Percentiles rank a stretch among this genome's conserved stretches.
Evolutionary conservation across 1,140 invertebrate genomes (phyloP).

Genomic region (Drosophila bifasciata): DNA sequence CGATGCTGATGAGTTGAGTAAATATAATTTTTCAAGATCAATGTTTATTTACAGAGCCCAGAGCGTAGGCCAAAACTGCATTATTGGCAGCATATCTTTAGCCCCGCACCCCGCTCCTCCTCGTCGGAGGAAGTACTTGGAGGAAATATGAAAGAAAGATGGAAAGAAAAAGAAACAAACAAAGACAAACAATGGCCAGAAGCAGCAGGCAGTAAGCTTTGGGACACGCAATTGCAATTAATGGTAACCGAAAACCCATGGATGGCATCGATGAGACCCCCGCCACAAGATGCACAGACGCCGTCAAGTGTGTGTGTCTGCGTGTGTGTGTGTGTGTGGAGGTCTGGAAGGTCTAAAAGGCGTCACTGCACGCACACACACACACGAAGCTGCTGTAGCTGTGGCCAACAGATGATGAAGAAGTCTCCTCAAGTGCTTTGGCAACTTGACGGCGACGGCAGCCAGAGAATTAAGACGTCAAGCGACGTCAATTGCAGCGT

Average conservation of each 20-base stretch:
- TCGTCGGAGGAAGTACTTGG: no score
- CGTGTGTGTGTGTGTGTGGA: conserved; percentile 26
- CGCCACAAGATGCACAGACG: conserved; percentile 38
- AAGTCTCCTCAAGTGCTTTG: conserved; percentile 66
- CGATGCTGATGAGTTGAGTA: conserved; percentile 74
- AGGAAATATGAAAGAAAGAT: conserved; percentile 5
- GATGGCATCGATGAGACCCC: conserved; percentile 23
- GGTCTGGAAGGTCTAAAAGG: conserved; percentile 9
- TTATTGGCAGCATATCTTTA: conserved; percentile 66
- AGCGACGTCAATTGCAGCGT: conserved; percentile 67
- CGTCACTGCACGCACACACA: conserved; percentile 52
- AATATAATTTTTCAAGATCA: conserved; percentile 82
- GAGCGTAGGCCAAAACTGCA: conserved; percentile 71
- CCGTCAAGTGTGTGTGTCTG: conserved; percentile 57
- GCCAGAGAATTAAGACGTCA: conserved; percentile 75
- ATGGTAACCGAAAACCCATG: conserved; percentile 79
- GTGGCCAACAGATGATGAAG: conserved; percentile 28
- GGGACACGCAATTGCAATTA: conserved; percentile 81
- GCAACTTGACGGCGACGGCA: conserved; percentile 55
- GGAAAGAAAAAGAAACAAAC: conserved; percentile 12
- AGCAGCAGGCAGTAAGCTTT: conserved; percentile 40
- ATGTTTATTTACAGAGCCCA: conserved; percentile 74
- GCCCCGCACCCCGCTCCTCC: background rate
- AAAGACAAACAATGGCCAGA: conserved; percentile 64
- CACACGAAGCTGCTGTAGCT: conserved; percentile 29